Conservation (phyloP, 2,888 invertebrate species). For the Calephelis perditalis region DNA sequence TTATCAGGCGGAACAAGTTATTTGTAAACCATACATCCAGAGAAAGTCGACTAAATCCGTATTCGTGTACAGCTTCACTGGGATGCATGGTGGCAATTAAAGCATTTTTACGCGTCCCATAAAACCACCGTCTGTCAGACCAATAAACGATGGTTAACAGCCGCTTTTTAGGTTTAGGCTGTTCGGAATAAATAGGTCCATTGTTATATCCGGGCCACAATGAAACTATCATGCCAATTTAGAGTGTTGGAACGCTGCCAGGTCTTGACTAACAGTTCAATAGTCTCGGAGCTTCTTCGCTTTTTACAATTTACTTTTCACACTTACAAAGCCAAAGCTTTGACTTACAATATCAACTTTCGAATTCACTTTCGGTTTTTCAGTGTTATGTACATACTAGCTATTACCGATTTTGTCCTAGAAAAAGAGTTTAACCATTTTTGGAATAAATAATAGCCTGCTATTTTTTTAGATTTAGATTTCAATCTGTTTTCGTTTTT, state of each 20-base stretch:
- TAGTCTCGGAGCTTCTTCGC: constrained; percentile 23
- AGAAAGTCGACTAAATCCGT: background rate
- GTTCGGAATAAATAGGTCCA: constrained; percentile 22
- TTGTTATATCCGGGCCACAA: constrained; percentile 30
- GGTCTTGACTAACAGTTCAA: constrained; percentile 26
- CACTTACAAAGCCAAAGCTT: constrained; percentile 14
- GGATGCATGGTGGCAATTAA: constrained; percentile 11
- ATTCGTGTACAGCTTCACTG: constrained; percentile 10
- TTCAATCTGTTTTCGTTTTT: too few relatives aligned
- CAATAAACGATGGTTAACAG: constrained; percentile 2
- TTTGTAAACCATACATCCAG: background rate
- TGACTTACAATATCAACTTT: background rate
- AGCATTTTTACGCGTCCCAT: constrained; percentile 1
- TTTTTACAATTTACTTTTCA: constrained; percentile 21
- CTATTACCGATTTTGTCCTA: too few relatives aligned
- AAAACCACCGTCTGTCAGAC: background rate
- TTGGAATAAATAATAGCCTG: too few relatives aligned
- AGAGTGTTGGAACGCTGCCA: constrained; percentile 29
- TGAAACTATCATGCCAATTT: constrained; percentile 31
- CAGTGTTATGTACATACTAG: too few relatives aligned
- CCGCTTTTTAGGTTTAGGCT: constrained; percentile 2
- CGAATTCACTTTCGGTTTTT: background rate
- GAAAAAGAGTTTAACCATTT: too few relatives aligned
- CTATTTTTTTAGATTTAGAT: too few relatives aligned
- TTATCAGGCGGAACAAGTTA: too few relatives aligned